Evolutionary conservation across 2,113 vertebrate genomes (phyloP), one percentile per base, ranked within the genome.

Genomic region (Neolamprologus hecqui): DNA sequence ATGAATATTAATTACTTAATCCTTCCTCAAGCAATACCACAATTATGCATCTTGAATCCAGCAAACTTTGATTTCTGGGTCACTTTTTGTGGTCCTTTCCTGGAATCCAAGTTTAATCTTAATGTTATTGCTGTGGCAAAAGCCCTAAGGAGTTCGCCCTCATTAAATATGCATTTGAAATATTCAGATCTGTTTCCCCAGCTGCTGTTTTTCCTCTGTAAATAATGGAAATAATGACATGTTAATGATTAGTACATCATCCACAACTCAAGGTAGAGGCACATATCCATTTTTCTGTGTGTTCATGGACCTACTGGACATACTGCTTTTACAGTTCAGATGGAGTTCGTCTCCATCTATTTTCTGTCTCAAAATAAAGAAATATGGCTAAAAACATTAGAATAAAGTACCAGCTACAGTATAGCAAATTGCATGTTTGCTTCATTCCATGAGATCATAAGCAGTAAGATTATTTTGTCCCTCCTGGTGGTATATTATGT

Each of bases 401-500:
- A 42, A 53, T 83, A 54, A 82, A 28, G 15, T 84, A 60, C 10
- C 70, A 47, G 77, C 79, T 51, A 79, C 55, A 58, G n/a, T 9
- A 53, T 26, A 53, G 58, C 33, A 84, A 89, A 83, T 68, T 31
- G 37, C 49, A 85, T 80, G 79, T 90, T 90, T 89, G 84, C 79
- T 73, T 88, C 68, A 87, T 88, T 85, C 65, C 45, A 37, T 53
- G 58, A 88, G 60, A 89, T 86, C 40, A 86, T 88, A 84, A 82
- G 77, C 85, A 58, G 68, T 31, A 68, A 42, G 55, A 63, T 89
- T 3, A 85, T 83, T 89, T 12, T 84, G 26, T 85, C 92, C 90
- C 90, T 89, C 92, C 86, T 92, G 93, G 87, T 93, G 93, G 86
- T 88, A 81, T 77, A 90, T 91, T 93, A 88, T 88, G 86, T 81